Evolutionary conservation across 2,797 vertebrate genomes (phyloP), one percentile per base, ranked within the genome.

Genomic region (Crenichthys baileyi): DNA sequence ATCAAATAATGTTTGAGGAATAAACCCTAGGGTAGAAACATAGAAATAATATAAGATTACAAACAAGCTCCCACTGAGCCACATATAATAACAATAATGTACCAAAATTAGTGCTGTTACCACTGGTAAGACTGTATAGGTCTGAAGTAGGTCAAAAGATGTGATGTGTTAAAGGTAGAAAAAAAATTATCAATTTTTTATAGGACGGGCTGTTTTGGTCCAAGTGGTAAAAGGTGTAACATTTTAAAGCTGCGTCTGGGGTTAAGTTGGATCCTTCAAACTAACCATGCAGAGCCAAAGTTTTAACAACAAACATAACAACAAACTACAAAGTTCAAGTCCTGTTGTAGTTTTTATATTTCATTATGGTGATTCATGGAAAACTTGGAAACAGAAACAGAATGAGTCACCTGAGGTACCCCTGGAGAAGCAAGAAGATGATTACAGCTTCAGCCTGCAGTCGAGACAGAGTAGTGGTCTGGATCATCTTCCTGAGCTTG

Each of bases 371-470:
- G 22, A 22, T 20, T 31, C 8, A 55, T 22, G 20, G 20, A 8
- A 55, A 55, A 8, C 6, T 8, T 55, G 53, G 22, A 44, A 12
- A 31, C 6, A 24, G 51, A 36, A 68, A n/a, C 26, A 76, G 5
- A 46, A 41, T 13, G 39, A 39, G 41, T 83, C 92, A 99, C 98
- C 94, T 96, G 77, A 99, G 95, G 90, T 99, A 99, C 65, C 96
- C 96, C 83, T 95, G 95, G 75, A 98, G 92, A 72, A 99, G 94
- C 72, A 98, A 92, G 65, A 93, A 94, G 4, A 95, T 90, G n/a
- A 98, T 87, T 63, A 99, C 93, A 63, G 95, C 95, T 90, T 99
- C 98, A 75, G 96, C 94, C 75, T 97, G 94, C 16, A 77, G 88
- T 3, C 97, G 96, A 13, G 96, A 87, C 82, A 98, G 92, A 0